Evolutionary conservation across 1,140 invertebrate species (phyloP).

Genomic region (Bemisia tabaci): DNA sequence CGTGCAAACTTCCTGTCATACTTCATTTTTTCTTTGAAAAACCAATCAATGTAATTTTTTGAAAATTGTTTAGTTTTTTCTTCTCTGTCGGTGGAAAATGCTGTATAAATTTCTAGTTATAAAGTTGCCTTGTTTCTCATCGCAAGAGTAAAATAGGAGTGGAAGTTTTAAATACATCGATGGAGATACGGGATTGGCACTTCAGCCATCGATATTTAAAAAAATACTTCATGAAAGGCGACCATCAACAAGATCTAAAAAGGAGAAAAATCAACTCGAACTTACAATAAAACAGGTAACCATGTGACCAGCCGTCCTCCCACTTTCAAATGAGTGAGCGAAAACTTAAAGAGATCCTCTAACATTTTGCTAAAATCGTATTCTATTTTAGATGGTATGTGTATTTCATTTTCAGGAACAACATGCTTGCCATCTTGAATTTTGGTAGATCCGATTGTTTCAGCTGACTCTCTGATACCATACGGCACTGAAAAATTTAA

Average conservation of each 20-base stretch:
- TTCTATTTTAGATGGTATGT: conserved; percentile 76
- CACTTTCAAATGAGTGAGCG: conserved; percentile 56
- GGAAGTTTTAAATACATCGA: too few relatives aligned
- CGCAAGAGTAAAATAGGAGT: too few relatives aligned
- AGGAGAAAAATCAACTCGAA: conserved; percentile 13
- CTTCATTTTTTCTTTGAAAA: too few relatives aligned
- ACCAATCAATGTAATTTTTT: too few relatives aligned
- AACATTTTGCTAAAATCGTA: conserved; percentile 71
- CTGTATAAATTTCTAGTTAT: too few relatives aligned
- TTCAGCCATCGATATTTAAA: too few relatives aligned
- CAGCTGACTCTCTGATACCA: conserved; percentile 82
- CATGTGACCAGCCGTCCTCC: conserved; percentile 76
- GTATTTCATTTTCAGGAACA: conserved; percentile 36
- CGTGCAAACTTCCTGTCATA: too few relatives aligned
- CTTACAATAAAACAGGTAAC: conserved; percentile 72
- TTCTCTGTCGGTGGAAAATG: too few relatives aligned
- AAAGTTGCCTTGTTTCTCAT: too few relatives aligned
- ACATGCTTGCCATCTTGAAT: not conserved
- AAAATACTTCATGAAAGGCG: too few relatives aligned
- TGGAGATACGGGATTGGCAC: too few relatives aligned
- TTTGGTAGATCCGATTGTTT: conserved; percentile 54
- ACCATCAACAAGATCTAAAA: conserved; percentile 4
- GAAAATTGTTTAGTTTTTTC: too few relatives aligned
- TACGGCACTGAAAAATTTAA: conserved; percentile 69
- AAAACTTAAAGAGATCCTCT: conserved; percentile 68